Conservation (phyloP, 1,140 invertebrate species). For the Drosophila jambulina region DNA sequence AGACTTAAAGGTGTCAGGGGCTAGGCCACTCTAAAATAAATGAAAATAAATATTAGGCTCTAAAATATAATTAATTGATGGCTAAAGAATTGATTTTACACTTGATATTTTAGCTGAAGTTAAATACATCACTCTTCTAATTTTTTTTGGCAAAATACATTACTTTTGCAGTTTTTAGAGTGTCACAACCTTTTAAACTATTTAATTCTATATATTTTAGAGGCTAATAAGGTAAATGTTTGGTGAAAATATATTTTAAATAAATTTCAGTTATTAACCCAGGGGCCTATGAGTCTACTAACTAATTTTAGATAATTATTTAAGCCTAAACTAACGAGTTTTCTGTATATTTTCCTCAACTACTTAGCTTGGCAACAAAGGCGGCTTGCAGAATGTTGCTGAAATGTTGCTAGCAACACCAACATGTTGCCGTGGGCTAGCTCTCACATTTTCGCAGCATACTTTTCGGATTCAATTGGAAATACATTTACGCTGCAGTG, state of each 20-base stretch:
- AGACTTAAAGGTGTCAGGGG: background rate
- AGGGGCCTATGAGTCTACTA: background rate
- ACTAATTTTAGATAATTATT: background rate
- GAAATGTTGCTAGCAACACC: conserved; percentile 7
- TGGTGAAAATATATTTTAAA: background rate
- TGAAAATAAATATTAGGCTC: background rate
- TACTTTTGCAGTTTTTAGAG: no score
- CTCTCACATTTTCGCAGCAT: conserved; percentile 5
- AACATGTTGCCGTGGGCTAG: background rate
- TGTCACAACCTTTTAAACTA: background rate
- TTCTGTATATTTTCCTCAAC: background rate
- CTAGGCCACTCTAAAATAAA: background rate
- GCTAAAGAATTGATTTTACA: no score
- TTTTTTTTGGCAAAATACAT: no score
- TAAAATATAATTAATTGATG: background rate
- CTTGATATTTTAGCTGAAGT: no score
- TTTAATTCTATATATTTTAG: background rate
- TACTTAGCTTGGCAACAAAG: conserved; percentile 1
- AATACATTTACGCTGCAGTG: no score
- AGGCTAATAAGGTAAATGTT: background rate
- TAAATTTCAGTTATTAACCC: no score
- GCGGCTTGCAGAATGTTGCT: background rate
- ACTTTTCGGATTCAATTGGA: conserved; percentile 14
- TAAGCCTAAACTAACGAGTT: background rate
- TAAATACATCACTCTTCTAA: no score